Conservation (phyloP, 2,888 invertebrate genomes). For the Allygus modestus region DNA sequence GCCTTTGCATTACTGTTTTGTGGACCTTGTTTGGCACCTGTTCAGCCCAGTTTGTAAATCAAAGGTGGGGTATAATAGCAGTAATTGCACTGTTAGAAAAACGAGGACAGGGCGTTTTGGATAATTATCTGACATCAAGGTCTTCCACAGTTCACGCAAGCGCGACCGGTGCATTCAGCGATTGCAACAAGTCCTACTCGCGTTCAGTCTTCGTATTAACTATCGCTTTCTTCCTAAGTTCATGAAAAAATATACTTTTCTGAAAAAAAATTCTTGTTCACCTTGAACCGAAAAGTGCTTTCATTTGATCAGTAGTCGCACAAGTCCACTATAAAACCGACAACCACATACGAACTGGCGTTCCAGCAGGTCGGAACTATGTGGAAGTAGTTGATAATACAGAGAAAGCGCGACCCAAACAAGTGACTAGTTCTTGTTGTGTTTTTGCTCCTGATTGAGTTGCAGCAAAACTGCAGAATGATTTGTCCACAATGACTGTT, state of each 20-base stretch:
- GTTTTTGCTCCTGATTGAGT: constrained; percentile 36
- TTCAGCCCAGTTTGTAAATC: constrained; percentile 13
- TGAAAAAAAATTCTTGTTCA: too few relatives aligned
- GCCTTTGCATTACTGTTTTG: not conserved
- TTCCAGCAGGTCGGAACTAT: constrained; percentile 6
- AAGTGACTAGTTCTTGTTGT: constrained; percentile 1
- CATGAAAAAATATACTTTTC: too few relatives aligned
- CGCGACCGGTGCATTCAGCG: not conserved
- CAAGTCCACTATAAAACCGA: too few relatives aligned
- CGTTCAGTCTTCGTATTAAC: too few relatives aligned
- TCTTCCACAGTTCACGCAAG: not conserved
- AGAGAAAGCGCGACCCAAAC: constrained; percentile 6
- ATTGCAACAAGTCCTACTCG: too few relatives aligned
- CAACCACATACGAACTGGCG: too few relatives aligned
- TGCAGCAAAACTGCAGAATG: constrained; percentile 41
- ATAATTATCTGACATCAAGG: constrained; percentile 18
- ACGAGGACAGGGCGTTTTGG: constrained; percentile 20
- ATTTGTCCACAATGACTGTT: constrained; percentile 50
- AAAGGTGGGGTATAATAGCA: constrained; percentile 26
- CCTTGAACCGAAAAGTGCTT: too few relatives aligned
- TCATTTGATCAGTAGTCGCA: too few relatives aligned
- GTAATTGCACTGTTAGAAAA: constrained; percentile 5
- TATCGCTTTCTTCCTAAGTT: too few relatives aligned
- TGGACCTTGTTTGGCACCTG: constrained; percentile 8
- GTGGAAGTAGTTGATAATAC: constrained; percentile 20